Base-by-base conservation (phyloP, 2,888 invertebrate species). In the Flabesymbios commensalis region DNA sequence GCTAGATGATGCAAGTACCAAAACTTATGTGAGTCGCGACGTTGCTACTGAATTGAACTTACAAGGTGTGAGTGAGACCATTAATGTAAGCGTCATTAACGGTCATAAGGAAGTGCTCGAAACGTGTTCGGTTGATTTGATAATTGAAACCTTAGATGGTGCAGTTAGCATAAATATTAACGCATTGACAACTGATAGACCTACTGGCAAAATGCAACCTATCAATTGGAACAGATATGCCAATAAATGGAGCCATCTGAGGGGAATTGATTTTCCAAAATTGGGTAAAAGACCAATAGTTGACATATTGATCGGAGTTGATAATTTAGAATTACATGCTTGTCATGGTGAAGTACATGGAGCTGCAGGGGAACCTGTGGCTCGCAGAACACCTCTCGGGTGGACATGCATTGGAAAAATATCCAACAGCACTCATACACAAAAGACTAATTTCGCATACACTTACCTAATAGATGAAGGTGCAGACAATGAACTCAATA, bases 351-450 rank as follows among this genome's bases (percentile, higher is more conserved):
- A 69, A n/a, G 47, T 65, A 10, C 28, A 24, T 10, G 65, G 65
- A 28, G 19, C 48, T 22, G 42, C 58, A 26, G 68, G 63, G 26
- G 59, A 68, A 36, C 68, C 61, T 39, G 39, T 63, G 2, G 67
- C 61, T 3, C 3, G 61, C 2, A 22, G 51, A 32, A 62, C 61
- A 28, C 51, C 51, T 17, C 60, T 61, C 3, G 68, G 68, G 2
- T 68, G 68, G 68, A 68, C 64, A 14, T 68, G 63, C 59, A 48
- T 65, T 5, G 63, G 67, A 10, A 53, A 55, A 24, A 36, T 47
- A n/a, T n/a, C 10, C 39, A 36, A 36, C 39, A 36, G 39, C 39
- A 14, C 39, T 10, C n/a, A 36, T n/a, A 36, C n/a, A 10, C n/a
- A n/a, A n/a, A 36, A n/a, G 10, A n/a, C 39, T n/a, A 36, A 36